Base-by-base conservation (phyloP, 2,888 invertebrate genomes). In the Uloborus plumipes region DNA sequence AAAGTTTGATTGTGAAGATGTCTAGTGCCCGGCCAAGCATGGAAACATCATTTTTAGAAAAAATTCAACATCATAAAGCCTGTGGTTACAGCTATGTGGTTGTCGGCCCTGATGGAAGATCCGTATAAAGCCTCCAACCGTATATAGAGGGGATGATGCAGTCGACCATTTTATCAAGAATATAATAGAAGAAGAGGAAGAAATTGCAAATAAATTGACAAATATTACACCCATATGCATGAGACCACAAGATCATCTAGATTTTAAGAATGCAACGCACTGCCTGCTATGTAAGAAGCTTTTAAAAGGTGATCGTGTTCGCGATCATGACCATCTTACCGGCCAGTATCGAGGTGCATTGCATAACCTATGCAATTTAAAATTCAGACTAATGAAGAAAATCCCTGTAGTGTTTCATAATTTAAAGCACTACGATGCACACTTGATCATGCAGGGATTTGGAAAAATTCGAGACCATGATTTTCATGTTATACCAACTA, bases 391-490 rank as follows among this genome's bases (percentile, higher is more conserved):
- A 6, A 6, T 13, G 11, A 49, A 51, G 58, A 76, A 22, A 14
- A 67, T 61, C 0, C 67, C 67, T 2, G 53, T 80, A 16, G 22
- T 80, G 11, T 20, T 80, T 18, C 80, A 80, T 39, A 73, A 73
- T 22, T 49, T 73, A 13, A 59, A 50, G 16, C 18, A 50, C n/a
- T 81, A 70, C 20, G 70, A 75, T 65, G 47, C 49, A 0, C 81
- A 81, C 39, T 64, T 59, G 6, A 81, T 81, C 9, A 69, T 81
- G 55, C 20, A 64, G 50, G 65, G 51, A 13, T 16, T 79, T 14
- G 79, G 79, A 39, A 72, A 66, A 71, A 39, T 79, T 53, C 65
- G 39, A 53, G 51, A 62, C 39, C 22, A 49, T 15, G 31, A 62
- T 22, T 51, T 77, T 3, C 11, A 59, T 3, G 49, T 31, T 22